Evolutionary conservation across 2,113 vertebrate species (phyloP).

Genomic region (Oreotrochilus melanogaster): DNA sequence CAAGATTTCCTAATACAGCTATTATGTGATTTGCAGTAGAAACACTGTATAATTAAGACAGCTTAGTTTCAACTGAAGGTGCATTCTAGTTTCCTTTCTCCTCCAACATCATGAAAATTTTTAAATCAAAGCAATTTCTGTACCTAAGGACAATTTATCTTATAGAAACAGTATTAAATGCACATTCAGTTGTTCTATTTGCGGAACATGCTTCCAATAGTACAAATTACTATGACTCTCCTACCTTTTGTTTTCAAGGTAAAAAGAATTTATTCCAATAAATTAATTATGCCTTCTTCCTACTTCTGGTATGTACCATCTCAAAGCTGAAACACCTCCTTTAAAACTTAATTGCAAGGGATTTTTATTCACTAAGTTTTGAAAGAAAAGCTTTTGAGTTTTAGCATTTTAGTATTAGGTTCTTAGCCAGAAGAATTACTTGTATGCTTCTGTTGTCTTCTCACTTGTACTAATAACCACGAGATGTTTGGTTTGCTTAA

Average conservation of each 20-base stretch:
- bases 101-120: background rate
- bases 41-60: background rate
- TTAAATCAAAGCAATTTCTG: background rate
- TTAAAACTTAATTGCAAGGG: background rate
- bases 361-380: background rate
- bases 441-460: background rate
- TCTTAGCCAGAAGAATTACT: background rate
- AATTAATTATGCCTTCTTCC: background rate
- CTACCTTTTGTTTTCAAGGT: background rate
- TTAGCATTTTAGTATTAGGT: background rate
- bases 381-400: background rate
- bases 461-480: background rate
- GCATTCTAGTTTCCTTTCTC: background rate
- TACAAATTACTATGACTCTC: background rate
- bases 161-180: background rate
- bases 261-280: background rate
- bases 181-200: background rate
- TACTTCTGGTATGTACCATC: background rate
- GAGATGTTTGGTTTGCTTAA: background rate
- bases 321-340: background rate
- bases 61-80: background rate
- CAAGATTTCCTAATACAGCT: background rate
- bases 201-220: background rate
- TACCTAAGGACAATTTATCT: background rate
- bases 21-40: background rate